Percentiles rank a stretch among this genome's conserved stretches.
phyloP scores from a whole-genome alignment of 2,797 vertebrate genomes.

The Crocodylus rhombifer region DNA sequence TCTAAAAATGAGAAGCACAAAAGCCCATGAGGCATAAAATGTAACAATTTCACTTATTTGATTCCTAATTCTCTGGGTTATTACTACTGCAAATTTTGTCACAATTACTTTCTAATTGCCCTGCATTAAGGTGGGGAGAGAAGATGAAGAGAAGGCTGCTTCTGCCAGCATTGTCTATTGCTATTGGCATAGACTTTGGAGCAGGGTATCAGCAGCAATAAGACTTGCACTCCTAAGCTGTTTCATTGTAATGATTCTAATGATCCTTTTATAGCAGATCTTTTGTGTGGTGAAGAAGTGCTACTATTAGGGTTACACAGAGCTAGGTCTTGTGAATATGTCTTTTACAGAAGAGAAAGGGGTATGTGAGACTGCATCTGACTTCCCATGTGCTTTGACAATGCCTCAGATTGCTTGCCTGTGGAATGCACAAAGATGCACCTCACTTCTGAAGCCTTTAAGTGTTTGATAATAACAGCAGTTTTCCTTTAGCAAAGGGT shows the following conservation, averaged over 20 bases:
- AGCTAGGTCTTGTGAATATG: not conserved
- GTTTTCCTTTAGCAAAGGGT: not conserved
- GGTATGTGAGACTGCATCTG: not conserved
- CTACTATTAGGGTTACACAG: not conserved
- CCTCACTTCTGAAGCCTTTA: not conserved
- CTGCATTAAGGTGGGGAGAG: not conserved
- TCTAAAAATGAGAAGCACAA: not conserved
- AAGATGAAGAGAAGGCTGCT: not conserved
- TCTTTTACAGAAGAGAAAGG: not conserved
- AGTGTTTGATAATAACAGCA: not conserved
- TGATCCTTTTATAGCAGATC: not conserved
- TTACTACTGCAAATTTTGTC: not conserved
- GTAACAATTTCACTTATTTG: not conserved
- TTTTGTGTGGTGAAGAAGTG: not conserved
- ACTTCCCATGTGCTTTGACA: not conserved
- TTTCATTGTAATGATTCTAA: not conserved
- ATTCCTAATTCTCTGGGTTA: not conserved
- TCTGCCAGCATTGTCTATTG: accelerated
- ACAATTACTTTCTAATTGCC: not conserved
- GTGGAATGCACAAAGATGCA: not conserved
- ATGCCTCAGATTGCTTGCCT: not conserved
- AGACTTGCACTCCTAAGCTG: not conserved
- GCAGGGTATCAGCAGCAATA: not conserved
- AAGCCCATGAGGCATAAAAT: not conserved
- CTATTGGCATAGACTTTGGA: accelerated